Evolutionary conservation across 2,888 invertebrate species (phyloP), one percentile per base, ranked within the genome.

Genomic region (Parnassius mnemosyne): DNA sequence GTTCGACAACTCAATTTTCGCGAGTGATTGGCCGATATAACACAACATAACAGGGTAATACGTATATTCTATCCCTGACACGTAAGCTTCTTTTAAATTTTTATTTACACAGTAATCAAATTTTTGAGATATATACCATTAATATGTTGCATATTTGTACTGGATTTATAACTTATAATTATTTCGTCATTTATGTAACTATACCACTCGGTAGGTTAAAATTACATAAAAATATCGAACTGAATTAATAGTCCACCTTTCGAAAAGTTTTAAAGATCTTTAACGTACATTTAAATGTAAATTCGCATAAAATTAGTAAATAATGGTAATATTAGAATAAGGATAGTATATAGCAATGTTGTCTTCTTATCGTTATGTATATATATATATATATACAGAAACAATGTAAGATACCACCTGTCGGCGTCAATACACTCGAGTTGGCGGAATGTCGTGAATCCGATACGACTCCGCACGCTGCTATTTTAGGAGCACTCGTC

Each of bases 361-460:
- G 7, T 34, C 34, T 34, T 34, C 34, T 34, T 34, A 34, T 34
- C 34, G 34, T 25, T 25, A 25, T 25, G 25, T 34, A 34, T 34
- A 7, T 60, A 57, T 49, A 52, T 49, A 44, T 12, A 44, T 50
- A 51, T 54, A 20, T 11, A 49, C 41, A 12, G 43, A 43, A 16
- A 12, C 42, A 49, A 41, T 25, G 9, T 11, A 51, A 44, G 20
- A 53, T 53, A 50, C 70, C 77, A 84, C 80, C 81, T 83, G 83
- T 72, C 68, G 68, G 68, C 76, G 77, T 78, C 78, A 77, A 77
- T 77, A 73, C 76, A 71, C 68, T 61, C 7, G 34, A 72, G 78
- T 79, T 80, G 79, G 78, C 77, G 79, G 85, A 84, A 87, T 86
- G 87, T 83, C 73, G 89, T 85, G 86, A 91, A 90, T 89, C 80